Evolutionary conservation across 2,888 invertebrate species (phyloP).

Genomic region (Adelphocoris suturalis): DNA sequence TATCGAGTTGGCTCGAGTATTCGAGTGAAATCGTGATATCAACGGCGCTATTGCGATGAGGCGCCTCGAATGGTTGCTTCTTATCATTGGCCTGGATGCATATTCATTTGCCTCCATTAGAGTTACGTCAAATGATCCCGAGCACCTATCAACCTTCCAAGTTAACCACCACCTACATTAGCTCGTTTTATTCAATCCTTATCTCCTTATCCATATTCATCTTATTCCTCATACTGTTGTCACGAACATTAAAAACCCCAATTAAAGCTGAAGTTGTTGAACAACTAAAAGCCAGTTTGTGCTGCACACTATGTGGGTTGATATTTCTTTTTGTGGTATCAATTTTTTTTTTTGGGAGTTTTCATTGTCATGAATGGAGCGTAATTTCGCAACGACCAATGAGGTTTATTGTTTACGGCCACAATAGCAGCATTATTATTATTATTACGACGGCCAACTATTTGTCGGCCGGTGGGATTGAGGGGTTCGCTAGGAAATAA

Average conservation of each 20-base stretch:
- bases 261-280: too few species aligned
- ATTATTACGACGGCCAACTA: too few species aligned
- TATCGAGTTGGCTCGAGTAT: neutral
- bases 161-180: slow-evolving; percentile 12
- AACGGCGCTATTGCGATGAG: neutral
- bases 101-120: neutral
- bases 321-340: too few species aligned
- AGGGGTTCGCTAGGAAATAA: too few species aligned
- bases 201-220: slow-evolving; percentile 20
- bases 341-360: too few species aligned
- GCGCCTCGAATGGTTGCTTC: neutral
- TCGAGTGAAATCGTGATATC: neutral
- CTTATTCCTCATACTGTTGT: neutral
- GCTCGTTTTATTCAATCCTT: neutral
- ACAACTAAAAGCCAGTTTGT: too few species aligned
- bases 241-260: neutral
- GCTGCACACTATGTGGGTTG: too few species aligned
- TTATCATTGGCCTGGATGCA: slow-evolving; percentile 29
- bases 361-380: too few species aligned
- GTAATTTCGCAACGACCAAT: too few species aligned
- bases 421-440: too few species aligned
- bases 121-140: slow-evolving; percentile 32
- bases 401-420: too few species aligned
- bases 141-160: slow-evolving; percentile 21
- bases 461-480: too few species aligned